Percentiles rank a stretch among this genome's conserved stretches.
Evolutionary conservation across 2,113 vertebrate genomes (phyloP).

Genomic region (Nerophis ophidion): DNA sequence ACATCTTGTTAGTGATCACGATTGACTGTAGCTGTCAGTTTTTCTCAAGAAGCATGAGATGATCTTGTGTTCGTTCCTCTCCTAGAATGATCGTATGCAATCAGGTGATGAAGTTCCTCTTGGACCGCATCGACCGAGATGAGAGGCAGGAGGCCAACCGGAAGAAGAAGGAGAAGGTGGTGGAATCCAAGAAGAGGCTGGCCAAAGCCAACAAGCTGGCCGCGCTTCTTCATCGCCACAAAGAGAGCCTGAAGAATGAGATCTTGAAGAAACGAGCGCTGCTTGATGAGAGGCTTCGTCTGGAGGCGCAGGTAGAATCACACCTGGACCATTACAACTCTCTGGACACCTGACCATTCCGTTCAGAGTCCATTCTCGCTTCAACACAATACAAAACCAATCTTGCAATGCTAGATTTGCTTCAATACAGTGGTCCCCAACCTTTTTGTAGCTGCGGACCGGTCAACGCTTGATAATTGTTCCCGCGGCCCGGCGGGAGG

Average conservation of each 20-base stretch:
- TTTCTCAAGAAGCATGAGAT: not conserved
- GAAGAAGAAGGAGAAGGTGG: slow-evolving; percentile 89
- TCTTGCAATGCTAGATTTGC: too few species aligned
- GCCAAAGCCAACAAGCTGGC: slow-evolving; percentile 93
- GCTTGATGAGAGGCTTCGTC: slow-evolving; percentile 93
- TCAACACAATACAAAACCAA: too few species aligned
- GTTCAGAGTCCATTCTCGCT: too few species aligned
- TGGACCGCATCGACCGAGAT: slow-evolving; percentile 98
- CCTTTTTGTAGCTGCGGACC: too few species aligned
- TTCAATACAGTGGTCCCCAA: too few species aligned
- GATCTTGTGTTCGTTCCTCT: slow-evolving; percentile 6
- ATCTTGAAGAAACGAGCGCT: slow-evolving; percentile 95
- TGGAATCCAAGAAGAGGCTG: slow-evolving; percentile 91
- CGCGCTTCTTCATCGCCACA: slow-evolving; percentile 93
- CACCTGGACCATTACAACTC: too few species aligned
- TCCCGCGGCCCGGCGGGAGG: too few species aligned
- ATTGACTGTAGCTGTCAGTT: too few species aligned
- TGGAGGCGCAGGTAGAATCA: slow-evolving; percentile 85
- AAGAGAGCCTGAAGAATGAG: slow-evolving; percentile 93
- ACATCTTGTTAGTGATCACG: too few species aligned
- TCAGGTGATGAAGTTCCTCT: slow-evolving; percentile 98
- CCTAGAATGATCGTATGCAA: slow-evolving; percentile 97
- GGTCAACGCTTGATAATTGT: too few species aligned
- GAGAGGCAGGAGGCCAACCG: slow-evolving; percentile 94
- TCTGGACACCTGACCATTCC: too few species aligned